These are phyloP conservation scores for Phocides pigmalion DNA, from an alignment of 1,140 invertebrate genomes.

Conservation along the genomic window DNA sequence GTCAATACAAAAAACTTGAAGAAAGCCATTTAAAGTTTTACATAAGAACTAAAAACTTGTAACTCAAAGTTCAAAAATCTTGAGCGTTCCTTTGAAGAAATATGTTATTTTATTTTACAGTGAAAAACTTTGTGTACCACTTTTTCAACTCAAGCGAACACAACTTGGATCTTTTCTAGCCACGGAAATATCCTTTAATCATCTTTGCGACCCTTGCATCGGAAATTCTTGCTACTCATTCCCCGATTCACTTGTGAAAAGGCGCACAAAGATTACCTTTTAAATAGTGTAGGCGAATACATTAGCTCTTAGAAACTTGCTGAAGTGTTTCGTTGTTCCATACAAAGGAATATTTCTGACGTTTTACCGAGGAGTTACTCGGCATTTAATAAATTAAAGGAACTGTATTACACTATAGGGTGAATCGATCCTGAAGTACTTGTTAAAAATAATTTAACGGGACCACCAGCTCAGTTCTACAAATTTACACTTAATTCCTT, in stretches of 20 bases:
- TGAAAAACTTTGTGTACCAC: background rate
- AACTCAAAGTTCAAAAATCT: background rate
- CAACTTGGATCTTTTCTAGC: background rate
- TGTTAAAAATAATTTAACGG: too few relatives aligned
- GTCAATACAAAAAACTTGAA: too few relatives aligned
- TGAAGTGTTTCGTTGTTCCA: background rate
- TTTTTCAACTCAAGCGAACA: background rate
- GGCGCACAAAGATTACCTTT: slow-evolving; percentile 12
- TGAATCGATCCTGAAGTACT: too few relatives aligned
- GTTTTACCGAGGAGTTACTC: background rate
- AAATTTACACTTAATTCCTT: too few relatives aligned
- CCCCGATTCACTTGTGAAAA: slow-evolving; percentile 14
- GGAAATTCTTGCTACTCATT: slow-evolving; percentile 33
- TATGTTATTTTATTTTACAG: background rate
- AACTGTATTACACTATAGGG: too few relatives aligned
- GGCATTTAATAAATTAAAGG: too few relatives aligned
- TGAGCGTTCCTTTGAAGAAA: background rate
- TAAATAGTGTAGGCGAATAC: slow-evolving; percentile 17
- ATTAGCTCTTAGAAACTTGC: slow-evolving; percentile 19
- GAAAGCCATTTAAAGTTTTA: too few relatives aligned
- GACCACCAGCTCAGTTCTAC: too few relatives aligned
- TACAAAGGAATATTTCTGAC: slow-evolving; percentile 3
- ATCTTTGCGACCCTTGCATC: slow-evolving; percentile 22
- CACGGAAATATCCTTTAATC: slow-evolving; percentile 12
- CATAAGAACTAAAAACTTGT: too few relatives aligned